Base-by-base conservation (phyloP, 2,888 invertebrate species). In the Crepidodera aurea region DNA sequence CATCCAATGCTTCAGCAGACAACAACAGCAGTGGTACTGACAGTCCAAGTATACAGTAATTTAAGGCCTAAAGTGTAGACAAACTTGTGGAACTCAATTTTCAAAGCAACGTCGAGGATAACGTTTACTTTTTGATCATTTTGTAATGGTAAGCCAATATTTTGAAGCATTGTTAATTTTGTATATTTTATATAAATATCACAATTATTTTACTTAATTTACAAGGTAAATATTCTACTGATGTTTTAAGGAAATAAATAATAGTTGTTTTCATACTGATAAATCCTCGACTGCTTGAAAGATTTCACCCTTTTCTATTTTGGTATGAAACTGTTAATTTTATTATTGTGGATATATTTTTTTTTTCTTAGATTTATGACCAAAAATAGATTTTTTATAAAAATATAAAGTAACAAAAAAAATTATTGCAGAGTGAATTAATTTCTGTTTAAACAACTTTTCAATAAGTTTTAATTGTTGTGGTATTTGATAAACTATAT, bases 11-110 rank as follows among this genome's bases (percentile, higher is more conserved):
- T 27, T 77, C 81, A 25, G 81, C 79, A 59, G 78, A 82, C 67
- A 81, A 82, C 69, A 82, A 83, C 66, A 88, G 88, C 62, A 92
- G 92, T 70, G 92, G 91, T 16, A 93, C 93, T 0, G 92, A 93
- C 79, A 93, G 92, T 81, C 93, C 93, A 16, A 87, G 84, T 70
- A 68, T 77, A 66, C 76, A 75, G 55, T 76, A 77, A 70, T 59
- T 60, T 32, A 18, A 42, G 18, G 39, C 12, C 13, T 7, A 12
- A 16, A 13, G 7, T 16, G 39, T 16, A 16, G 13, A 1, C 6
- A 39, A 15, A 13, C 12, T 8, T 15, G 7, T 7, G 16, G 3
- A 15, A 1, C 13, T 39, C 12, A 16, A 12, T 39, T 12, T 10
- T 10, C 42, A 5, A 34, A 4, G 6, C 12, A 13, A 2, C 18